phyloP scores from a whole-genome alignment of 2,113 vertebrate species.

The Cyrtonyx montezumae region DNA sequence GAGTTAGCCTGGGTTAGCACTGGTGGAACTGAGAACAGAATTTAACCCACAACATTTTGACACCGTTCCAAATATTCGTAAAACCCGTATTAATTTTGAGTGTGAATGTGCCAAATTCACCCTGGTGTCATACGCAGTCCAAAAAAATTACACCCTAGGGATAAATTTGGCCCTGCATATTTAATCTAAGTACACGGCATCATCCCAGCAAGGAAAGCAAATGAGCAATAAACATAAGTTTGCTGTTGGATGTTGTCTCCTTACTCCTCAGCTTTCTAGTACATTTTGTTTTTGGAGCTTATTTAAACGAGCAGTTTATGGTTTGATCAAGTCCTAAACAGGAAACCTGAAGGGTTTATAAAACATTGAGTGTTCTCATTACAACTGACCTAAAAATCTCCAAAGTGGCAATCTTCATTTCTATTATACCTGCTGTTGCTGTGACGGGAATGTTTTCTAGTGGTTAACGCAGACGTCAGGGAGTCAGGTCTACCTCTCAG shows the following conservation, averaged over 20 bases:
- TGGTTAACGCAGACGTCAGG: constrained; percentile 37
- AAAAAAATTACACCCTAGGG: constrained; percentile 64
- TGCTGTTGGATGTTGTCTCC: constrained; percentile 63
- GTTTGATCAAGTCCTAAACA: constrained; percentile 67
- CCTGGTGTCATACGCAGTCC: constrained; percentile 58
- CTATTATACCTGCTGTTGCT: constrained; percentile 51
- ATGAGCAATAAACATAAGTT: constrained; percentile 65
- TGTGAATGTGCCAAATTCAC: constrained; percentile 72
- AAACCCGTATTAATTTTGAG: constrained; percentile 68
- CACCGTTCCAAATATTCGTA: constrained; percentile 63
- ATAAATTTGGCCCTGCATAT: constrained; percentile 66
- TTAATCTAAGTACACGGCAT: constrained; percentile 63
- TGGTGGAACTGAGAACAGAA: constrained; percentile 64
- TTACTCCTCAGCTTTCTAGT: constrained; percentile 53
- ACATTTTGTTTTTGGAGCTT: constrained; percentile 68
- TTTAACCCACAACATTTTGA: constrained; percentile 69
- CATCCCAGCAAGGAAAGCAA: constrained; percentile 63
- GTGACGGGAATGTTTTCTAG: constrained; percentile 29
- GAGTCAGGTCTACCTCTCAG: constrained; percentile 25
- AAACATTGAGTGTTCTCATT: constrained; percentile 60
- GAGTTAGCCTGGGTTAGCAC: constrained; percentile 61
- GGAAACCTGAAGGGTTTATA: constrained; percentile 65
- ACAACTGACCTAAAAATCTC: constrained; percentile 27
- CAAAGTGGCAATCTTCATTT: constrained; percentile 30
- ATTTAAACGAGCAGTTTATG: constrained; percentile 71